Base-by-base conservation (phyloP, 2,888 invertebrate genomes). In the Ennomos erosarius region DNA sequence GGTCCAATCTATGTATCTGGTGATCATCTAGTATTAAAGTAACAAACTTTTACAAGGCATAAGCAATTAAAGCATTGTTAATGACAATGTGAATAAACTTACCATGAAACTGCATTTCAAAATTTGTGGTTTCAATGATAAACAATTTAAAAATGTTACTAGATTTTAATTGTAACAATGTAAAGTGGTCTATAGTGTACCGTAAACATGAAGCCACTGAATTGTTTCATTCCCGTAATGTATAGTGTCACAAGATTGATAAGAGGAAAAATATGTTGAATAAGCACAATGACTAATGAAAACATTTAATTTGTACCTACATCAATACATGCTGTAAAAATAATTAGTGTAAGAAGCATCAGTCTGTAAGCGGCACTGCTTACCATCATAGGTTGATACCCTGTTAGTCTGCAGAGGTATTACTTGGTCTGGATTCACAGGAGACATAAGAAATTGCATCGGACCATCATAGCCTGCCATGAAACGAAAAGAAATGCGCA, bases 381-480 rank as follows among this genome's bases (percentile, higher is more conserved):
- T 85, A 93, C 93, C 93, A 76, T 93, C 93, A 74, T 88, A 93
- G 4, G 92, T 92, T 50, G 91, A 90, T 78, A 92, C 86, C 81
- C 92, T 89, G 82, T 91, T 92, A 65, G 93, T 93, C 82, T 91
- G 93, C 67, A 92, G 86, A 64, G 92, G 90, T 74, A 95, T 93
- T 64, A 95, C 94, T 92, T 96, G 95, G 88, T 97, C 97, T 37
- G 97, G 96, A 92, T 97, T 97, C 75, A 96, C 95, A 72, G 95
- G 94, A 40, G 95, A 95, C 94, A 97, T 96, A 75, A 95, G 95
- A 85, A 95, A 97, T 89, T 97, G 97, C 93, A 97, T 94, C 69
- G 97, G 97, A 55, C 97, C 97, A 93, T 97, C 97, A 84, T 97
- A 98, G 79, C 95, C 96, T 96, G 84, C 73, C 75, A 75, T 81